Base-by-base conservation (phyloP, 2,113 vertebrate genomes). In the Melospiza georgiana region DNA sequence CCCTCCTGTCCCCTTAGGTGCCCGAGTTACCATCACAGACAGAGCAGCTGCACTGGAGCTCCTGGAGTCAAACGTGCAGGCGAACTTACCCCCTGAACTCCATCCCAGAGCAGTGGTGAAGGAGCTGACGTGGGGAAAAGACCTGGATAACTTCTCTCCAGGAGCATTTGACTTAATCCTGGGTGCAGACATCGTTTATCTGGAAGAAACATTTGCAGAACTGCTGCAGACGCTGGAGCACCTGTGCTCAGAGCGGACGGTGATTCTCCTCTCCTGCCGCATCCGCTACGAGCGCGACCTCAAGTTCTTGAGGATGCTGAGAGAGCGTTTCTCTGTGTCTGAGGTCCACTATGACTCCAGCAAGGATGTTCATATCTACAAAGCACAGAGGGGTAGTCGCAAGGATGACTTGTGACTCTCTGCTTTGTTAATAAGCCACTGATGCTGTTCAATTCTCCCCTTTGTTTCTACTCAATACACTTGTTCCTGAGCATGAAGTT, bases 151-250 rank as follows among this genome's bases (percentile, higher is more conserved):
- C 27, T 99, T 98, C 92, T 94, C 97, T 23, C 74, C 97, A 3
- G 98, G 98, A 78, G 96, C 98, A 11, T 99, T 98, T 87, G 99
- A 99, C 59, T 82, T 99, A 27, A 90, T 99, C 33, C 96, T 99
- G 67, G 99, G 99, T 61, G 99, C 99, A 2, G 99, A 99, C 97
- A 99, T 99, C 0, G 97, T 99, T 59, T 99, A 99, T 95, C 97
- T 99, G 96, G 99, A 99, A 96, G 98, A 99, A 95, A 99, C 99
- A 0, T 99, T 99, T 73, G 82, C 85, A 22, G 98, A 98, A 5
- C 98, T 99, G 89, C 98, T 99, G 82, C 95, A 94, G 58, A 99
- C 99, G 0, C 89, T 99, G 94, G 97, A 98, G 67, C 97, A 99
- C 94, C 96, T 99, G 82, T 98, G 99, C 91, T 98, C 98, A 1